Evolutionary conservation across 2,888 invertebrate species (phyloP).

Genomic region (Cheiracanthium punctorium): DNA sequence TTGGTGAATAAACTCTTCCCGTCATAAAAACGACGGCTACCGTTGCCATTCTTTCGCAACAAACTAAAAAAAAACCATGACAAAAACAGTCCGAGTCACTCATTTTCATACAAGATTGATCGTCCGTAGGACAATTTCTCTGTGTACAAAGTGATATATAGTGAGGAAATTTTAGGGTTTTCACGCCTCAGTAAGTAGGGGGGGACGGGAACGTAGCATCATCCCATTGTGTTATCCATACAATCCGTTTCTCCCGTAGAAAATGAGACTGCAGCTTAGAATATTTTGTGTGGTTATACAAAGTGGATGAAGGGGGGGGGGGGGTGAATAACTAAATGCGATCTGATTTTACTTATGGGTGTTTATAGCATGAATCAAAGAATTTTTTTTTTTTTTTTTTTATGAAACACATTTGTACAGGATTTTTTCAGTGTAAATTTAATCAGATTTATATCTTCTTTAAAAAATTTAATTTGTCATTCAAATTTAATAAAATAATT

Average conservation of each 20-base stretch:
- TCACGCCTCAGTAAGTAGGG: not conserved
- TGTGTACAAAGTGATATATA: not conserved
- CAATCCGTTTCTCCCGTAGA: not conserved
- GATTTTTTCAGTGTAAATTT: no score
- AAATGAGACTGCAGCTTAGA: not conserved
- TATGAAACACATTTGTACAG: no score
- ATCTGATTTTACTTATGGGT: no score
- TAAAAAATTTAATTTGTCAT: no score
- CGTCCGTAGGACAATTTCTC: not conserved
- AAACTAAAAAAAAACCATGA: conserved; percentile 41
- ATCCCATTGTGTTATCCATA: not conserved
- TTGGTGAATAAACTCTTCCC: no score
- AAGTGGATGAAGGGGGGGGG: not conserved
- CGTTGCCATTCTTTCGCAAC: conserved; percentile 39
- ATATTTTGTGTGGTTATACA: not conserved
- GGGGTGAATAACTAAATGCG: no score
- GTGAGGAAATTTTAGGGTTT: not conserved
- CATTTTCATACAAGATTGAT: conserved; percentile 52
- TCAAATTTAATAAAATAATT: no score
- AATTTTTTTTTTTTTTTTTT: no score
- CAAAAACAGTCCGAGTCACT: conserved; percentile 47
- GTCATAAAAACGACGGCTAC: no score
- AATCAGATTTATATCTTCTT: no score
- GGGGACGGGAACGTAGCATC: no score
- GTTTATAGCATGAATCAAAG: no score